Conservation (phyloP, 2,888 invertebrate species). For the Deilephila porcellus region DNA sequence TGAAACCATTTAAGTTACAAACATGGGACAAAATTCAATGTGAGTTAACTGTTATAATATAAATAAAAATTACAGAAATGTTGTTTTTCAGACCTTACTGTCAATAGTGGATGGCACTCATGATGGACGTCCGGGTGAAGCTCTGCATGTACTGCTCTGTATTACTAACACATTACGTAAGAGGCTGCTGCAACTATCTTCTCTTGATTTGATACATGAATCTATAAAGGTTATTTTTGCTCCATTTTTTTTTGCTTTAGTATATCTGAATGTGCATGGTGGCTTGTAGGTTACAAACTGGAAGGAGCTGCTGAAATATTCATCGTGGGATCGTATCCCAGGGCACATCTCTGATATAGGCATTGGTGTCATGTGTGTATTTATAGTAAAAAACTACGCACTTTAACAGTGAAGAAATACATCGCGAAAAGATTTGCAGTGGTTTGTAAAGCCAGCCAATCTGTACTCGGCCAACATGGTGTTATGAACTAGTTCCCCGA, state of each 20-base stretch:
- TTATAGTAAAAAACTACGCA: no score
- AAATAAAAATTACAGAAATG: not conserved
- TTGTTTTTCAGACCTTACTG: slow-evolving; percentile 62
- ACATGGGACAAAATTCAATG: not conserved
- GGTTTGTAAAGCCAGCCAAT: no score
- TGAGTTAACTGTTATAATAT: no score
- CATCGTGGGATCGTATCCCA: no score
- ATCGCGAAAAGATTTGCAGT: no score
- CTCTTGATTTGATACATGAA: slow-evolving; percentile 65
- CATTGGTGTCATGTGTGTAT: no score
- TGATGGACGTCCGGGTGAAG: slow-evolving; percentile 64
- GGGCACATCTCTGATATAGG: no score
- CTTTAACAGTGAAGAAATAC: no score
- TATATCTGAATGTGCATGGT: not conserved
- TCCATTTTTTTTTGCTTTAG: not conserved
- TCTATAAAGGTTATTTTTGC: slow-evolving; percentile 35
- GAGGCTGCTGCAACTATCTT: slow-evolving; percentile 64
- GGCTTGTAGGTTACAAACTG: not conserved
- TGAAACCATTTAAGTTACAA: no score
- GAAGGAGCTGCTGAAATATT: no score
- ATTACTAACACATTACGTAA: slow-evolving; percentile 62
- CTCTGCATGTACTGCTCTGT: slow-evolving; percentile 64
- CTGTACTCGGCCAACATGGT: no score
- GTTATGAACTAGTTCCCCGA: no score
- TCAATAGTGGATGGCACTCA: slow-evolving; percentile 64